Evolutionary conservation across 2,888 invertebrate species (phyloP), one percentile per base, ranked within the genome.

Genomic region (Rhodophaea formosa): DNA sequence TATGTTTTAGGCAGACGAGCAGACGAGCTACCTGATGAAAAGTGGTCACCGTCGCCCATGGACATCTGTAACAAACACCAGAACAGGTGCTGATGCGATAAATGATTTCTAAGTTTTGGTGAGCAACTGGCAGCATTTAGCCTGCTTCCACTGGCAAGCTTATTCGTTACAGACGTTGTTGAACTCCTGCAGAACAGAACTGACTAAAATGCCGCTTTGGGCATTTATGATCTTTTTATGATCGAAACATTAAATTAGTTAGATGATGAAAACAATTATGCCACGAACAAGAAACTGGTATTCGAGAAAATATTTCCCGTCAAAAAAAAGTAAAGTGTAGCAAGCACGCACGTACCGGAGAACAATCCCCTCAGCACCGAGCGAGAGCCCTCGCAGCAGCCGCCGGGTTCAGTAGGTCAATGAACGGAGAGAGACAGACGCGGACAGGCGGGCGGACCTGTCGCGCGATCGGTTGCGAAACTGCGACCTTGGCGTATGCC

Each of bases 381-480:
- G 61, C 61, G 61, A 58, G 67, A 66, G 63, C 71, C 72, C 72
- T 68, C 71, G 47, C 17, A 17, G 32, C 45, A 32, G 43, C 44
- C 55, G 55, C 69, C 72, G 80, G 81, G 86, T 87, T 88, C 88
- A 89, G 77, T 89, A 69, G 88, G 89, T 88, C 88, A 86, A 83
- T 81, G 89, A 87, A 86, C 88, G 83, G 82, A 68, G 69, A 68
- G 69, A 63, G 62, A 65, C 72, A 73, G 76, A 68, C 73, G 69
- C 67, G 68, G 63, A 66, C 60, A 49, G 64, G 68, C 76, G 68
- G 63, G 67, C 75, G 69, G 79, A 86, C 83, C 80, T 80, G 83
- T 82, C 82, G 80, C 67, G 68, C 83, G 81, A 77, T 77, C 74
- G 67, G 80, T 82, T 83, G 83, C 84, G 76, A 84, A 84, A 86